Evolutionary conservation across 2,888 invertebrate genomes (phyloP).

Genomic region (Cerceris rybyensis): DNA sequence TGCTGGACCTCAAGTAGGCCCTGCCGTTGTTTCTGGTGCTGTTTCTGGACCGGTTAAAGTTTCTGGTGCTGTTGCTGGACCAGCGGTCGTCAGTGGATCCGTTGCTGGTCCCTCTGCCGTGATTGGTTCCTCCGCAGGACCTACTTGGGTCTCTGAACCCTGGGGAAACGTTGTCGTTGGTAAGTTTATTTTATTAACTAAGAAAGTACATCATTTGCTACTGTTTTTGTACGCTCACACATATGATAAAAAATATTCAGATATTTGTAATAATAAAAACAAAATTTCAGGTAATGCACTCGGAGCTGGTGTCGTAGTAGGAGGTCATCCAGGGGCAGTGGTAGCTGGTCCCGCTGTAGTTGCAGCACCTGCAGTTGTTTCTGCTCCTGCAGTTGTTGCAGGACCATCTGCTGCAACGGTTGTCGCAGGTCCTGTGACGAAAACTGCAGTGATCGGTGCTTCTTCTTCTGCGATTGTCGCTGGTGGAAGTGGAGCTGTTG

Average conservation of each 20-base stretch:
- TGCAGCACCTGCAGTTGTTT: slow-evolving; percentile 11
- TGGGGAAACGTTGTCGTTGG: slow-evolving; percentile 52
- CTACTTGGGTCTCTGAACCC: slow-evolving; percentile 61
- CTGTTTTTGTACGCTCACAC: too few species aligned
- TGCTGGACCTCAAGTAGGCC: slow-evolving; percentile 74
- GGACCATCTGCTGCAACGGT: slow-evolving; percentile 26
- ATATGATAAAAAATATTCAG: neutral
- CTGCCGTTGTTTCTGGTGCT: slow-evolving; percentile 73
- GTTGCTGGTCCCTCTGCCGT: slow-evolving; percentile 72
- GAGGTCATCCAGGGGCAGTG: neutral
- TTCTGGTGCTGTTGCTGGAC: slow-evolving; percentile 77
- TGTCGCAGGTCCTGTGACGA: slow-evolving; percentile 41
- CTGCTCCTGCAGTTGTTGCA: slow-evolving; percentile 25
- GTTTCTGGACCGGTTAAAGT: slow-evolving; percentile 74
- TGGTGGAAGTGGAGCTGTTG: slow-evolving; percentile 55
- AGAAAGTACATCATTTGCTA: neutral
- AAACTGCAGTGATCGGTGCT: slow-evolving; percentile 36
- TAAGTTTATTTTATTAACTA: slow-evolving; percentile 16
- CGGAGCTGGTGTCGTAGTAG: neutral
- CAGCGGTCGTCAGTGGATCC: slow-evolving; percentile 72
- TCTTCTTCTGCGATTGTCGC: slow-evolving; percentile 33
- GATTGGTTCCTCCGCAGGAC: slow-evolving; percentile 64
- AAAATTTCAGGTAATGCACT: slow-evolving; percentile 34
- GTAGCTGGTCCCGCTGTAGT: neutral
- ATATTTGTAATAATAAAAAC: too few species aligned